Conservation (phyloP, 2,113 vertebrate genomes). For the Vulpes lagopus region DNA sequence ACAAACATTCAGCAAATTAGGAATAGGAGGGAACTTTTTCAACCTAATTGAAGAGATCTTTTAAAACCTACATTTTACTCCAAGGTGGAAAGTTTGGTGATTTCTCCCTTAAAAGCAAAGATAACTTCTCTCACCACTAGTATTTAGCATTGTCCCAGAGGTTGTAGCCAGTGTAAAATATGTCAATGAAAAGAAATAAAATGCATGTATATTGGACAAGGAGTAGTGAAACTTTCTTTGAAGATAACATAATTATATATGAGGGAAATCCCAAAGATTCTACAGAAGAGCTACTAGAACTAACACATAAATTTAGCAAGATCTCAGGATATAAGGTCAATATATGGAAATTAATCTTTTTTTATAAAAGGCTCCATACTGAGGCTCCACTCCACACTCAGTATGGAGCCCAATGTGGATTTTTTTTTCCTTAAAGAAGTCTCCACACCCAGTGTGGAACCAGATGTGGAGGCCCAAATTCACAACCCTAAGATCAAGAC, state of each 20-base stretch:
- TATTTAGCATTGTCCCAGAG: neutral
- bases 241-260: neutral
- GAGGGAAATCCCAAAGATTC: neutral
- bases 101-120: neutral
- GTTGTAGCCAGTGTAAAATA: neutral
- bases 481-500: neutral
- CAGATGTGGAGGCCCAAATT: neutral
- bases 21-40: neutral
- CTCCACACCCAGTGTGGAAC: neutral
- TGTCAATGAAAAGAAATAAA: conserved; percentile 1
- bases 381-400: neutral
- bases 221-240: neutral
- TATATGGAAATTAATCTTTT: neutral
- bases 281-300: neutral
- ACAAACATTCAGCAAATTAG: neutral
- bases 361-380: neutral
- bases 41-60: neutral
- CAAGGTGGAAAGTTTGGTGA: neutral
- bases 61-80: neutral
- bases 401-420: neutral
- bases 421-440: neutral
- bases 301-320: neutral
- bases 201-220: neutral
- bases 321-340: neutral
- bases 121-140: neutral